Evolutionary conservation across 1,140 invertebrate genomes (phyloP).

Genomic region (Microplitis mediator): DNA sequence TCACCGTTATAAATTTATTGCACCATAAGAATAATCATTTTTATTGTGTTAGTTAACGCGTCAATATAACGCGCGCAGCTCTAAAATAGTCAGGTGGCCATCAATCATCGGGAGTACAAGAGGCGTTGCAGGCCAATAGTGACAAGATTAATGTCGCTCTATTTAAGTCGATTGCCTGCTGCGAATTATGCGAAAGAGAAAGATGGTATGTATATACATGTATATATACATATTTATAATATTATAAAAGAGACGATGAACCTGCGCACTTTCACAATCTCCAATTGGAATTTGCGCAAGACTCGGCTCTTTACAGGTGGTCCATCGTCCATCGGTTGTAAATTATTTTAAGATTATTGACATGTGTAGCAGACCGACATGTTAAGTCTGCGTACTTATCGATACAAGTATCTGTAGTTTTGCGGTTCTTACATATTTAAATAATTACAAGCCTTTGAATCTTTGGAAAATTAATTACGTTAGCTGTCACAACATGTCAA

Average conservation of each 20-base stretch:
- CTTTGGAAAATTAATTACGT: too few relatives aligned
- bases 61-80: neutral
- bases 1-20: too few relatives aligned
- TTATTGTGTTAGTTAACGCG: neutral
- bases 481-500: too few relatives aligned
- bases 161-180: constrained; percentile 6
- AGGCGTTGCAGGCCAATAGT: neutral
- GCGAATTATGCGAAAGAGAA: neutral
- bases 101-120: neutral
- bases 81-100: constrained; percentile 14
- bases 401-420: too few relatives aligned
- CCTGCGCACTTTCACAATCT: neutral
- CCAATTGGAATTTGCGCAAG: constrained; percentile 4
- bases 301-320: neutral
- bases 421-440: too few relatives aligned
- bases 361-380: neutral
- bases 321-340: neutral
- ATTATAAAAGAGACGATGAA: neutral
- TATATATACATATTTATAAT: too few relatives aligned
- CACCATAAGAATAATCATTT: neutral
- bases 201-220: neutral
- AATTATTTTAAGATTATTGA: neutral
- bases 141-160: constrained; percentile 18
- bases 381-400: neutral
- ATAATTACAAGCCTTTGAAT: too few relatives aligned